Conservation (phyloP, 1,140 invertebrate species). For the Anagrus nilaparvatae region DNA sequence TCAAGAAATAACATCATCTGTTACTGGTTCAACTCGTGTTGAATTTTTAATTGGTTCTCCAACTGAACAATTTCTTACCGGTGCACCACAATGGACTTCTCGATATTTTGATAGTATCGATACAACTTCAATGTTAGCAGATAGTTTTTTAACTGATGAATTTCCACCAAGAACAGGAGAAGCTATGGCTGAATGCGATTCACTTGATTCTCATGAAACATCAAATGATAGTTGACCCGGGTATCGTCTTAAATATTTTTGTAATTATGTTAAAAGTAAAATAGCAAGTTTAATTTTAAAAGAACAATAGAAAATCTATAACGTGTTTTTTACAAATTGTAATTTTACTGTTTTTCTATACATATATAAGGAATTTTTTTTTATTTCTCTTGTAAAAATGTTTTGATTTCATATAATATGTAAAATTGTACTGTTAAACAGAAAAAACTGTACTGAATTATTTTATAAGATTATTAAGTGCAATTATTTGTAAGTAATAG, state of each 20-base stretch:
- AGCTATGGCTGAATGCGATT: constrained; percentile 47
- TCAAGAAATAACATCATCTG: constrained; percentile 27
- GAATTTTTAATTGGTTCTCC: constrained; percentile 38
- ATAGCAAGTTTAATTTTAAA: too few relatives aligned
- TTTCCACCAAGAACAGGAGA: constrained; percentile 38
- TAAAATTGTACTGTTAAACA: too few relatives aligned
- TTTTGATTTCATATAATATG: constrained; percentile 12
- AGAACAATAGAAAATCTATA: neutral
- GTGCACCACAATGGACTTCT: constrained; percentile 24
- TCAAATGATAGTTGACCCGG: constrained; percentile 27
- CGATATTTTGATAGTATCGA: constrained; percentile 49
- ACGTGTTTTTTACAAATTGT: constrained; percentile 4
- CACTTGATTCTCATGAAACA: constrained; percentile 38
- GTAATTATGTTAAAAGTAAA: constrained; percentile 3
- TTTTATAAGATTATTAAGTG: too few relatives aligned
- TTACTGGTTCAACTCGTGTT: constrained; percentile 33
- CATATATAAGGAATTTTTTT: constrained; percentile 10
- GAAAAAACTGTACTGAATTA: too few relatives aligned
- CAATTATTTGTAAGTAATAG: too few relatives aligned
- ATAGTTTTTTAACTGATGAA: constrained; percentile 34
- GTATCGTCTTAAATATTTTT: constrained; percentile 2
- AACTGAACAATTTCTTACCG: constrained; percentile 28
- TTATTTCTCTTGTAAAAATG: constrained; percentile 12
- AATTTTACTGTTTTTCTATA: neutral
- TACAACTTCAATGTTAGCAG: constrained; percentile 28